phyloP scores from a whole-genome alignment of 2,797 vertebrate genomes.

The Argyrosomus regius region DNA sequence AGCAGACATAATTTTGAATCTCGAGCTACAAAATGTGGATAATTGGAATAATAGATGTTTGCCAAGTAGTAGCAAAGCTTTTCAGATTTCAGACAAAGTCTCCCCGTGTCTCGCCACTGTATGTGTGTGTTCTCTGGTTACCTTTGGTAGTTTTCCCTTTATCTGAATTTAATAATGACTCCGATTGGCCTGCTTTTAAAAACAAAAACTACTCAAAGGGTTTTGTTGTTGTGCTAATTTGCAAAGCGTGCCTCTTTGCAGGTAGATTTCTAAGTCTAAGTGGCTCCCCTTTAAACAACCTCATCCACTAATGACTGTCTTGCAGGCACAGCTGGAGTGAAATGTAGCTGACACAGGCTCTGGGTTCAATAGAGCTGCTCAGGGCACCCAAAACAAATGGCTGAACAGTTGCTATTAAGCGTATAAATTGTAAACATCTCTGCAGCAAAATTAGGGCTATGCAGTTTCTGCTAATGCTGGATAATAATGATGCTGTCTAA shows the following conservation, averaged over 20 bases:
- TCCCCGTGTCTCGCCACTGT: slow-evolving; percentile 14
- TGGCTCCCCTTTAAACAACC: slow-evolving; percentile 65
- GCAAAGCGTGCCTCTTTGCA: slow-evolving; percentile 35
- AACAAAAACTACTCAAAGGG: slow-evolving; percentile 25
- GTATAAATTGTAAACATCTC: slow-evolving; percentile 65
- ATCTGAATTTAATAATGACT: slow-evolving; percentile 35
- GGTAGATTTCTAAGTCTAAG: slow-evolving; percentile 65
- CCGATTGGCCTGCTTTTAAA: slow-evolving; percentile 46
- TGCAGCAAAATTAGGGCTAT: slow-evolving; percentile 54
- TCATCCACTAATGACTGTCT: slow-evolving; percentile 72
- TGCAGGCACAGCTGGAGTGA: slow-evolving; percentile 72
- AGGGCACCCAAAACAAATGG: slow-evolving; percentile 67
- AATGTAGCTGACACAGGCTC: slow-evolving; percentile 64
- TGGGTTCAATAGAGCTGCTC: slow-evolving; percentile 63
- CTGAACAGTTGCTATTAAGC: slow-evolving; percentile 48
- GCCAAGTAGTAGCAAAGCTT: slow-evolving; percentile 14
- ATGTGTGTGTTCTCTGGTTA: slow-evolving; percentile 23
- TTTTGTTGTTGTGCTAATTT: slow-evolving; percentile 46
- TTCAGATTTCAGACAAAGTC: slow-evolving; percentile 21
- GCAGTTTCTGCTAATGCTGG: slow-evolving; percentile 48
- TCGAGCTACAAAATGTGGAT: slow-evolving; percentile 19
- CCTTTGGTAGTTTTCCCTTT: slow-evolving; percentile 27
- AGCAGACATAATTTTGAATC: slow-evolving; percentile 27
- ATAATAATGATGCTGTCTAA: slow-evolving; percentile 46
- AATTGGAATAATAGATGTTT: slow-evolving; percentile 54